Evolutionary conservation across 2,888 invertebrate species (phyloP), one percentile per base, ranked within the genome.

Genomic region (Lochmaea crataegi): DNA sequence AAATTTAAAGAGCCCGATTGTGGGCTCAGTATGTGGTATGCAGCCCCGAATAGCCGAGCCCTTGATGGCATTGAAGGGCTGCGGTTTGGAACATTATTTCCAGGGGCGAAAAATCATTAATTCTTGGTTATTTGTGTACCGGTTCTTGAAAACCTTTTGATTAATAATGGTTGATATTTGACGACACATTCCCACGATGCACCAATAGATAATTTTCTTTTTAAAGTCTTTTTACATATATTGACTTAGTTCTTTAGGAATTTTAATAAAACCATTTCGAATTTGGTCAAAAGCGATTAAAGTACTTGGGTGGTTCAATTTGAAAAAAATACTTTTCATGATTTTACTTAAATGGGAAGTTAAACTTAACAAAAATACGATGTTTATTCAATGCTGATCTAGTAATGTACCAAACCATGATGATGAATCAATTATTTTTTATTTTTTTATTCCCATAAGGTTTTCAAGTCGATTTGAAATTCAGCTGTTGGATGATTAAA

Each of bases 1-100:
- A 65, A 65, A 38, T 65, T 65, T 65, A 65, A 65, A 65, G 65
- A 53, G 18, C 53, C 56, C 65, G 42, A 65, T 26, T 26, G 26
- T 48, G 53, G 12, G 38, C 42, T 2, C 65, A 18, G 56, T 63
- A 61, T 61, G 65, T 38, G 56, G 56, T 18, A 56, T 41, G 38
- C 53, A 53, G 4, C 65, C 56, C 65, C 53, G 41, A 18, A 63
- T 63, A 32, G 32, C 32, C 58, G n/a, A 58, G 58, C 32, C 58
- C 32, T 58, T 26, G 58, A 58, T 58, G 5, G 41, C 14, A 63
- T 63, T 63, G 42, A 42, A 63, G 61, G 61, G 42, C 38, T 63
- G 61, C 12, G 42, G 18, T 18, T 16, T 63, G 41, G 16, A 16
- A 18, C 61, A 16, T 63, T 41, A 42, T 38, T 63, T 63, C 53